These are phyloP conservation scores for Buphagus erythrorhynchus DNA, from an alignment of 2,797 vertebrate species.

Conservation along the genomic window DNA sequence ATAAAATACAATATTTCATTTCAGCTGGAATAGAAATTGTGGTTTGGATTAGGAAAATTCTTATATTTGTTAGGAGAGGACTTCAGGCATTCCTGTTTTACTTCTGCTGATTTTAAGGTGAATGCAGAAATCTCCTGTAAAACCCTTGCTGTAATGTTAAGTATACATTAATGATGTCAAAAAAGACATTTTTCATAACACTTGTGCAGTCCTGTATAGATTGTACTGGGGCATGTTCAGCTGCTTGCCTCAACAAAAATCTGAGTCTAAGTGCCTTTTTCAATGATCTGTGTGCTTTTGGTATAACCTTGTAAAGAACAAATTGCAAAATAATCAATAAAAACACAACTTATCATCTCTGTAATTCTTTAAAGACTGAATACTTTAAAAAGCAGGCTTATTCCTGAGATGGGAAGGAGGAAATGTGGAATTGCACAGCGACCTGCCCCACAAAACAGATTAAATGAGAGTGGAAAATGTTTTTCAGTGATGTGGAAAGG, in stretches of 20 bases:
- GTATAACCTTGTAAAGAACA: background rate
- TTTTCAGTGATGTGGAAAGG: background rate
- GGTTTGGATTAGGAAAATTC: background rate
- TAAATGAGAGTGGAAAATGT: rapidly evolving
- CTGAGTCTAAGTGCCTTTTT: background rate
- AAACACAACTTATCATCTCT: background rate
- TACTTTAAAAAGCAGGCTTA: background rate
- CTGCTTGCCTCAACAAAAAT: background rate
- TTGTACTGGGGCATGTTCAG: background rate
- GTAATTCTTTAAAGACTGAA: background rate
- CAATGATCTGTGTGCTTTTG: background rate
- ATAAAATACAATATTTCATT: background rate
- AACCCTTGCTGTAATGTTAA: background rate
- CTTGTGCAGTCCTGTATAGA: background rate
- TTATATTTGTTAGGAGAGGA: background rate
- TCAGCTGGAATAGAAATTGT: background rate
- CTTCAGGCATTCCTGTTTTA: background rate
- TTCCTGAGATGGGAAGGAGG: background rate
- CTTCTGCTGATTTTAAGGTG: background rate
- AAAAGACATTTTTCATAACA: background rate
- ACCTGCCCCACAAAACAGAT: background rate
- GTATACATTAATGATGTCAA: background rate
- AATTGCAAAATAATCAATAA: background rate
- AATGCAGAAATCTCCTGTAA: background rate
- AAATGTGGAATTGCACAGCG: background rate